These are phyloP conservation scores for Lottia scabra DNA, from an alignment of 2,888 invertebrate species.

Conservation along the genomic window DNA sequence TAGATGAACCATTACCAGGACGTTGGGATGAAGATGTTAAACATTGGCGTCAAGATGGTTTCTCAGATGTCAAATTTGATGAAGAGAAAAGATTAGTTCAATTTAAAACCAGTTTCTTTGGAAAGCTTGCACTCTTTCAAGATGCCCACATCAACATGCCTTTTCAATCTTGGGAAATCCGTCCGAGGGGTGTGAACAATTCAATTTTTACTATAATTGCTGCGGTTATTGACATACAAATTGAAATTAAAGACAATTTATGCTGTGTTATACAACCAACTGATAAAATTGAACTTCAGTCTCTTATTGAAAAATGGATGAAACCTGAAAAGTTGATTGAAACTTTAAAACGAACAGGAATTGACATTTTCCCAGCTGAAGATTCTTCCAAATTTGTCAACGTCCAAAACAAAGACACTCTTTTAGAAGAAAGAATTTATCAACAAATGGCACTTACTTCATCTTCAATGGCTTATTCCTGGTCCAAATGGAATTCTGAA, in stretches of 20 bases:
- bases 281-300: constrained; percentile 57
- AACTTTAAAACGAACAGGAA: constrained; percentile 58
- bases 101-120: constrained; percentile 65
- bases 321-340: constrained; percentile 59
- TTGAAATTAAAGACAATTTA: constrained; percentile 65
- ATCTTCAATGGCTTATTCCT: constrained; percentile 65
- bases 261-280: constrained; percentile 61
- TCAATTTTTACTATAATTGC: constrained; percentile 66
- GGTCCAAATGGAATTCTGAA: constrained; percentile 68
- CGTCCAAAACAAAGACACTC: constrained; percentile 65
- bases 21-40: constrained; percentile 63
- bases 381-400: constrained; percentile 68
- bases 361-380: constrained; percentile 67
- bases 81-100: constrained; percentile 59
- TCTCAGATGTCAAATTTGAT: constrained; percentile 60
- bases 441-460: constrained; percentile 67
- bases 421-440: constrained; percentile 62
- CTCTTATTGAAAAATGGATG: constrained; percentile 61
- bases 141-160: constrained; percentile 70
- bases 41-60: constrained; percentile 66
- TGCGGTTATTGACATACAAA: constrained; percentile 66
- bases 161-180: constrained; percentile 69
- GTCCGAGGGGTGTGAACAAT: constrained; percentile 58
- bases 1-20: constrained; percentile 67
- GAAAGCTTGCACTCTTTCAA: constrained; percentile 66